Evolutionary conservation across 2,797 vertebrate genomes (phyloP).

Genomic region (Ctenopoma kingsleyae): DNA sequence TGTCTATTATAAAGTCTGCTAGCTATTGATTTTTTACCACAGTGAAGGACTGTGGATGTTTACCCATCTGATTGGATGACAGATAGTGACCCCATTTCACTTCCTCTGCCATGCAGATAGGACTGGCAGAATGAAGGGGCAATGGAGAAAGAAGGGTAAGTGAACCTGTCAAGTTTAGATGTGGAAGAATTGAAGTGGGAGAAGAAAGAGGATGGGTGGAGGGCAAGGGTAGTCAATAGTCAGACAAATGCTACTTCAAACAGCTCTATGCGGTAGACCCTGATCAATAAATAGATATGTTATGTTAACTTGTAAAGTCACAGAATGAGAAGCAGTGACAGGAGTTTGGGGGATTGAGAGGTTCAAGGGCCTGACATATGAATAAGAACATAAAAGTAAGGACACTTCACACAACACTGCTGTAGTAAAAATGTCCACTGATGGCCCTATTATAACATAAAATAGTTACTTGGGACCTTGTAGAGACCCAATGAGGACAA

Average conservation of each 20-base stretch:
- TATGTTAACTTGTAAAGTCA: conserved; percentile 60
- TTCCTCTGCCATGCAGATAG: conserved; percentile 66
- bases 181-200: conserved; percentile 36
- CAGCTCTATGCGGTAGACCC: conserved; percentile 41
- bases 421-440: too few species aligned
- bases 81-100: conserved; percentile 57
- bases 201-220: conserved; percentile 25
- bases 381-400: conserved; percentile 11
- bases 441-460: neutral
- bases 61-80: conserved; percentile 60
- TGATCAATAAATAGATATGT: conserved; percentile 71
- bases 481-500: neutral
- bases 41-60: conserved; percentile 58
- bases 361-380: conserved; percentile 9
- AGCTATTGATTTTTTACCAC: conserved; percentile 62
- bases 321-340: conserved; percentile 42
- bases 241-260: conserved; percentile 62
- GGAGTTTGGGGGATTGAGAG: conserved; percentile 15
- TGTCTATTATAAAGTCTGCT: conserved; percentile 48
- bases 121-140: conserved; percentile 43
- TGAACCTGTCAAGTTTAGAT: conserved; percentile 55
- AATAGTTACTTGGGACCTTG: neutral
- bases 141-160: conserved; percentile 27
- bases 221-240: conserved; percentile 42
- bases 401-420: too few species aligned